Conservation (phyloP, 1,140 invertebrate species). For the Drosophila parvula region DNA sequence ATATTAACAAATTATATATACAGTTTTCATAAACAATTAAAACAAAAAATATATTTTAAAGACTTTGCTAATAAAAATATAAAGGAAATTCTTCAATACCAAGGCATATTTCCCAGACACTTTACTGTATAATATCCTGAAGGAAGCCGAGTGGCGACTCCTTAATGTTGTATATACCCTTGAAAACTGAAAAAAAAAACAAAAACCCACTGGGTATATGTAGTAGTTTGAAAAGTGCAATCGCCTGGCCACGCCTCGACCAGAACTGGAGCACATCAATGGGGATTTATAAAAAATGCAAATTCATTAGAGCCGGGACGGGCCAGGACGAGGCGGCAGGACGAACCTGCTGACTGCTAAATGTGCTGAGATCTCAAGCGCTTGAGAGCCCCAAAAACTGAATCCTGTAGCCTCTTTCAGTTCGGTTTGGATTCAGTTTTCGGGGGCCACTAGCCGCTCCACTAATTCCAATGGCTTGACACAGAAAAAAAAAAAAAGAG, state of each 20-base stretch:
- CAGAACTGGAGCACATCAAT: slow-evolving; percentile 77
- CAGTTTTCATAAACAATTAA: neutral
- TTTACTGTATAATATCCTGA: neutral
- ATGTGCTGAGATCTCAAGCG: slow-evolving; percentile 27
- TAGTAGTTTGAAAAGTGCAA: slow-evolving; percentile 56
- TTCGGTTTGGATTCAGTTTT: slow-evolving; percentile 4
- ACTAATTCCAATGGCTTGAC: slow-evolving; percentile 52
- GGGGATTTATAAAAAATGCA: slow-evolving; percentile 82
- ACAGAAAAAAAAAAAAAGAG: slow-evolving; percentile 4
- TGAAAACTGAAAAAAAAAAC: too few species aligned
- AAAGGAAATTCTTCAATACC: too few species aligned
- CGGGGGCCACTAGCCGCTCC: slow-evolving; percentile 17
- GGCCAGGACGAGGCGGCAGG: slow-evolving; percentile 5
- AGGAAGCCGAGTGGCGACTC: too few species aligned
- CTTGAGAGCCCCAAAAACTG: slow-evolving; percentile 5
- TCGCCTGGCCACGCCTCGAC: slow-evolving; percentile 46
- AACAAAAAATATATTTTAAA: neutral
- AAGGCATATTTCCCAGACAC: neutral
- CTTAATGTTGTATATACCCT: neutral
- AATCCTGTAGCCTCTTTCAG: slow-evolving; percentile 2
- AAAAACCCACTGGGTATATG: neutral
- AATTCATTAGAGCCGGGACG: slow-evolving; percentile 69
- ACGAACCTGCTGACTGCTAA: slow-evolving; percentile 19
- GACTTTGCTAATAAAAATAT: too few species aligned
- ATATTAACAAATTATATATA: neutral